These are phyloP conservation scores for Oncorhynchus kisutch DNA, from an alignment of 2,113 vertebrate species.

Conservation along the genomic window DNA sequence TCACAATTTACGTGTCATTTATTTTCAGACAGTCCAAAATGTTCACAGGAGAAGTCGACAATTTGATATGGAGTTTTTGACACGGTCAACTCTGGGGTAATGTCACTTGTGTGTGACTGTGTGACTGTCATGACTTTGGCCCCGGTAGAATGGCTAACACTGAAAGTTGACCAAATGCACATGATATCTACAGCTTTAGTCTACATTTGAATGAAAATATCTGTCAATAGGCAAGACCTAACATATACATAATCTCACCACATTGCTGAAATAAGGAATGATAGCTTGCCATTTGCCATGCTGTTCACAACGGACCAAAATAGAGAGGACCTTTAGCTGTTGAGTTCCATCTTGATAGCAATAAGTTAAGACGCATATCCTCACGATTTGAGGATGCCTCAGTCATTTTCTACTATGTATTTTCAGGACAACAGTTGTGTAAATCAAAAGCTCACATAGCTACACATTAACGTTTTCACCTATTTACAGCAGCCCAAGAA, in stretches of 20 bases:
- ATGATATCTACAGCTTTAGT: not conserved
- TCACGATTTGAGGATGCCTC: conserved; percentile 32
- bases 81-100: too few species aligned
- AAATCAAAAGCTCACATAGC: too few species aligned
- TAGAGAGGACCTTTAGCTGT: conserved; percentile 53
- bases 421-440: not conserved
- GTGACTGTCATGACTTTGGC: too few species aligned
- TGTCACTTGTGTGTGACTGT: too few species aligned
- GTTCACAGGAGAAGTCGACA: not conserved
- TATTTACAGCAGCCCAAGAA: not conserved
- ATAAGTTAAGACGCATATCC: conserved; percentile 39
- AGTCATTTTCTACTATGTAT: conserved; percentile 6
- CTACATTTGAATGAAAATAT: not conserved
- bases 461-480: not conserved
- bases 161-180: not conserved
- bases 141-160: too few species aligned
- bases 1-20: not conserved
- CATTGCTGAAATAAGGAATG: conserved; percentile 22
- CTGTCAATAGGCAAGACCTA: not conserved
- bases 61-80: too few species aligned
- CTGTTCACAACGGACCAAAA: conserved; percentile 45
- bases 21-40: not conserved
- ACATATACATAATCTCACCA: not conserved
- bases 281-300: not conserved
- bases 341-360: conserved; percentile 47